phyloP scores from a whole-genome alignment of 2,113 vertebrate species.

The Hippocampus mohnikei region DNA sequence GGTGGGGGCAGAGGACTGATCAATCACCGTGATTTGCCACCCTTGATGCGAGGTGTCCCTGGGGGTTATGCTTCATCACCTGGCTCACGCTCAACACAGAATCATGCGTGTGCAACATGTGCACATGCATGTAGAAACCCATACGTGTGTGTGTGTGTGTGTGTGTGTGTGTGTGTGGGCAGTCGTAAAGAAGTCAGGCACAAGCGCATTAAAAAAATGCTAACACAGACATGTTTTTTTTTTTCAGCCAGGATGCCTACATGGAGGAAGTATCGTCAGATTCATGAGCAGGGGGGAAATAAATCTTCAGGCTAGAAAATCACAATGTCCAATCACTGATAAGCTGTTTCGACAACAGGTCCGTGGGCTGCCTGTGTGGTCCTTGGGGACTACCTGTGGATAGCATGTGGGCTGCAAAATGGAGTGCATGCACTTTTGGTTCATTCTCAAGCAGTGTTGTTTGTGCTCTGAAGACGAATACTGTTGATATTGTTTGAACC shows the following conservation, averaged over 20 bases:
- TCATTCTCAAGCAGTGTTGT: no score
- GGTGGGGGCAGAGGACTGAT: conserved; percentile 51
- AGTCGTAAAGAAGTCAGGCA: not conserved
- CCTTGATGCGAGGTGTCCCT: conserved; percentile 36
- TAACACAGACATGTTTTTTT: not conserved
- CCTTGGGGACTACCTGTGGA: no score
- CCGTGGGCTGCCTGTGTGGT: no score
- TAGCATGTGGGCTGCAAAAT: no score
- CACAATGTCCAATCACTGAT: no score
- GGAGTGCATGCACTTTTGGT: no score
- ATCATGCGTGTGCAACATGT: not conserved
- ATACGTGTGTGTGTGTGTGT: not conserved
- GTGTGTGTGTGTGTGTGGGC: not conserved
- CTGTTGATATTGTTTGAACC: no score
- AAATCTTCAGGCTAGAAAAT: no score
- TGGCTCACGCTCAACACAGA: conserved; percentile 1
- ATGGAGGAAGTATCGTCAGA: not conserved
- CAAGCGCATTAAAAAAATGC: not conserved
- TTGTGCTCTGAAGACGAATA: no score
- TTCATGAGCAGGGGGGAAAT: not conserved
- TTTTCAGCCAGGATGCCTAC: conserved; percentile 17
- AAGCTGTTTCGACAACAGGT: no score
- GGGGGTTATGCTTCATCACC: conserved; percentile 36
- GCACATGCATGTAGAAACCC: not conserved
- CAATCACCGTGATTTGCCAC: conserved; percentile 65